Conservation (phyloP, 1,140 invertebrate genomes). For the Drosophila tropicalis region DNA sequence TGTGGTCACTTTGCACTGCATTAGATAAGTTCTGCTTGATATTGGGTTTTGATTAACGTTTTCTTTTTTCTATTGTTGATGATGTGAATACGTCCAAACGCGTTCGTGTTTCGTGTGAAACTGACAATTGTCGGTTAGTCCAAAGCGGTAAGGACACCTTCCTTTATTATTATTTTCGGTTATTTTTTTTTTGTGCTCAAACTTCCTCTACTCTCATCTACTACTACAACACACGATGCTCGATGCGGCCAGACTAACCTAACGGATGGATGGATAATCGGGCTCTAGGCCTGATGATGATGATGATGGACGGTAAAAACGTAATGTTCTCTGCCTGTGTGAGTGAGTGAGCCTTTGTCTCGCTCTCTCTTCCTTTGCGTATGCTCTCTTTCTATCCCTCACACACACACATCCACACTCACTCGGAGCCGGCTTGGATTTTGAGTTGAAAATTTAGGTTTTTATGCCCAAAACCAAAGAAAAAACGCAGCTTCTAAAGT, state of each 20-base stretch:
- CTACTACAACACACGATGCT: conserved; percentile 17
- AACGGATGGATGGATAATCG: conserved; percentile 60
- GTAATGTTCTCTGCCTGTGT: conserved; percentile 14
- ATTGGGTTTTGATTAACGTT: conserved; percentile 9
- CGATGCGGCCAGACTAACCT: conserved; percentile 32
- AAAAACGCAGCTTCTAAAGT: conserved; percentile 4
- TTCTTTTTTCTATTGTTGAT: conserved; percentile 47
- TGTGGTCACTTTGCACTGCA: conserved; percentile 2
- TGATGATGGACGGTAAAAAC: conserved; percentile 36
- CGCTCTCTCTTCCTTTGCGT: conserved; percentile 21
- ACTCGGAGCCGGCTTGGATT: conserved; percentile 68
- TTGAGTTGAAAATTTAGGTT: conserved; percentile 68
- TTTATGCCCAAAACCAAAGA: conserved; percentile 57
- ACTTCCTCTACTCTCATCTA: background rate
- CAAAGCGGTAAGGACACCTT: conserved; percentile 69
- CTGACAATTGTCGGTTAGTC: conserved; percentile 62
- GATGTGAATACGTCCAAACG: conserved; percentile 61
- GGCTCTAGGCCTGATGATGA: conserved; percentile 61
- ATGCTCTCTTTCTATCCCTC: conserved; percentile 11
- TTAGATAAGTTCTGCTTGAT: conserved; percentile 18
- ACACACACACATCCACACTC: conserved; percentile 20
- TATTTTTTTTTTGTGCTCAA: background rate
- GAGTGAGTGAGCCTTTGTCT: conserved; percentile 27
- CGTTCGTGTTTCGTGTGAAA: conserved; percentile 81
- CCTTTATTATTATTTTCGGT: conserved; percentile 9